phyloP scores from a whole-genome alignment of 2,113 vertebrate genomes.

The Phycodurus eques region DNA sequence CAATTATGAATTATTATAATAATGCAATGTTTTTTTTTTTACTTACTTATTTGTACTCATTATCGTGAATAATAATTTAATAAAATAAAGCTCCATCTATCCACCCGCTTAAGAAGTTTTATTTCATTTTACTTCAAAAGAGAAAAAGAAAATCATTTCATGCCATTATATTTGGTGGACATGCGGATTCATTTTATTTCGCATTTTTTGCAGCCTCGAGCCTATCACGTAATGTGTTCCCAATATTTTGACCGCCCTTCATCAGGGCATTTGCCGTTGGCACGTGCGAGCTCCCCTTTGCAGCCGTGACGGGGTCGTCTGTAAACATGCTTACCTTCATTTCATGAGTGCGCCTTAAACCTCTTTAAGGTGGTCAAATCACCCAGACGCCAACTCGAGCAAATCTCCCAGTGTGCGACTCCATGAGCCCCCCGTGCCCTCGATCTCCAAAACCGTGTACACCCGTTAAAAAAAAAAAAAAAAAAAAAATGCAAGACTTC shows the following conservation, averaged over 20 bases:
- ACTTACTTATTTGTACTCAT: no score
- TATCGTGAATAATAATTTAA: no score
- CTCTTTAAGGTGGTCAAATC: constrained; percentile 58
- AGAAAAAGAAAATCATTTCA: no score
- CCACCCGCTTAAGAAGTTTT: no score
- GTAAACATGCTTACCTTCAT: constrained; percentile 26
- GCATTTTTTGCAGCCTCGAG: no score
- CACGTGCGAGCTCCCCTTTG: background rate
- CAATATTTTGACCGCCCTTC: background rate
- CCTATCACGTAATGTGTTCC: background rate
- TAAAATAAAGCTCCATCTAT: no score
- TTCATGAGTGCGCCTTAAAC: constrained; percentile 68
- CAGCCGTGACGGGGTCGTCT: background rate
- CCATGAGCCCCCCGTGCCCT: constrained; percentile 42
- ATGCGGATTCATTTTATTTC: background rate
- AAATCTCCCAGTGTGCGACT: constrained; percentile 49
- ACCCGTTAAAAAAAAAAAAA: background rate
- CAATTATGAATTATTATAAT: no score
- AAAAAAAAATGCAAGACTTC: no score
- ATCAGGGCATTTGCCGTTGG: background rate
- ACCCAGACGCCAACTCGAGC: constrained; percentile 46
- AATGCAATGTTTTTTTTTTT: no score
- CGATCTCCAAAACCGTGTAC: constrained; percentile 35
- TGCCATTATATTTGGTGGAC: no score
- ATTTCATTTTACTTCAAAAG: no score